These are phyloP conservation scores for Odontamblyopus lacepedii DNA, from an alignment of 2,797 vertebrate species.

Conservation along the genomic window DNA sequence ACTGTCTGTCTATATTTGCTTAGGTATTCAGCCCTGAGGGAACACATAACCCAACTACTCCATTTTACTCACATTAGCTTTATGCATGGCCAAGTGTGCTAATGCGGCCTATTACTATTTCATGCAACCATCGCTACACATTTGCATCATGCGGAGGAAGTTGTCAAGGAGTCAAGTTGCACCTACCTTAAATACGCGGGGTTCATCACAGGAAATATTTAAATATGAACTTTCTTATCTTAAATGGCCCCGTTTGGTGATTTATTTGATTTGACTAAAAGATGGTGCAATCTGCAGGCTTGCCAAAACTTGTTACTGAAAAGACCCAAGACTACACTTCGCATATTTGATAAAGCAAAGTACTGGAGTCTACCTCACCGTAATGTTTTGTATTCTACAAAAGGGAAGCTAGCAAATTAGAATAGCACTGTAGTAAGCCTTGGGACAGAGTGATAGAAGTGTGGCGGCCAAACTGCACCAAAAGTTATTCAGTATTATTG, in stretches of 20 bases:
- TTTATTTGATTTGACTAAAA: not conserved
- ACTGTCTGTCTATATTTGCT: slow-evolving; percentile 53
- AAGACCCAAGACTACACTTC: no score
- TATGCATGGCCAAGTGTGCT: slow-evolving; percentile 57
- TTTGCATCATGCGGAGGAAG: slow-evolving; percentile 47
- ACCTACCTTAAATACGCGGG: slow-evolving; percentile 19
- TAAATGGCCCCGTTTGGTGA: not conserved
- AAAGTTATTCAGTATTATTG: no score
- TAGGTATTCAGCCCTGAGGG: slow-evolving; percentile 63
- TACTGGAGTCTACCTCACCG: no score
- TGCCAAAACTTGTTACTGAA: no score
- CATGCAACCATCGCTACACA: slow-evolving; percentile 46
- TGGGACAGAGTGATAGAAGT: no score
- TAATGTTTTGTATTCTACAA: no score
- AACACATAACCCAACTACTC: slow-evolving; percentile 36
- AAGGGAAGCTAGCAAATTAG: no score
- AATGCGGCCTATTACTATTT: slow-evolving; percentile 68
- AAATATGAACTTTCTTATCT: not conserved
- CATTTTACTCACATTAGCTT: slow-evolving; percentile 61
- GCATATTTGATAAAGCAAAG: no score
- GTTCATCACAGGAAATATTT: slow-evolving; percentile 9
- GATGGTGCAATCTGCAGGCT: not conserved
- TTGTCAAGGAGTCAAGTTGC: slow-evolving; percentile 18
- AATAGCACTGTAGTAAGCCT: no score
- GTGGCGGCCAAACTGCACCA: no score